phyloP scores from a whole-genome alignment of 2,888 invertebrate species.

The Nomada flava region DNA sequence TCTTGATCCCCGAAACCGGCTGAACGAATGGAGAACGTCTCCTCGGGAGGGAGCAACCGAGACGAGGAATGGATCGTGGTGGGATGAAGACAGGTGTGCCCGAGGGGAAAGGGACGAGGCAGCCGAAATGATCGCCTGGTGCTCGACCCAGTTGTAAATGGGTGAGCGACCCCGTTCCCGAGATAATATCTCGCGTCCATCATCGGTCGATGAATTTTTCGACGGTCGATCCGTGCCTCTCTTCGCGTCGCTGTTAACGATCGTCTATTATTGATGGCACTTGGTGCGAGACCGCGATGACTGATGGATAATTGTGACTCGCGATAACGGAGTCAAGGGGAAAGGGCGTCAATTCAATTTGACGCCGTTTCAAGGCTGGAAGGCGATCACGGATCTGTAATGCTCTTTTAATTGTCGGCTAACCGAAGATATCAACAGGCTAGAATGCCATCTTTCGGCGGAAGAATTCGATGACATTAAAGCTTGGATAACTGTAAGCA shows the following conservation, averaged over 20 bases:
- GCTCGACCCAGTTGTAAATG: slow-evolving; percentile 82
- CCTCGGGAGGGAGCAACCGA: not conserved
- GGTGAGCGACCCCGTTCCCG: slow-evolving; percentile 81
- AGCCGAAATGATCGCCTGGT: slow-evolving; percentile 64
- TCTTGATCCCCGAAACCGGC: slow-evolving; percentile 66
- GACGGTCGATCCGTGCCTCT: slow-evolving; percentile 64
- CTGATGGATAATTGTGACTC: too few relatives aligned
- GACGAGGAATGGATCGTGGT: slow-evolving; percentile 29
- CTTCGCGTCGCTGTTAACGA: slow-evolving; percentile 63
- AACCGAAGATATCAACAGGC: too few relatives aligned
- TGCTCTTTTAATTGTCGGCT: too few relatives aligned
- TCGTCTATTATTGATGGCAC: not conserved
- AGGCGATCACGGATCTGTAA: too few relatives aligned
- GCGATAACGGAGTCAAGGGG: too few relatives aligned
- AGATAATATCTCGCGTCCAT: slow-evolving; percentile 75
- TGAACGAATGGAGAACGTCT: slow-evolving; percentile 33
- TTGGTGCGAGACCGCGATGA: too few relatives aligned
- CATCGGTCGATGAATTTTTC: slow-evolving; percentile 78
- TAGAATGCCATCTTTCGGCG: not conserved
- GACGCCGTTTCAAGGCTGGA: not conserved
- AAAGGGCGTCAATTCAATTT: not conserved
- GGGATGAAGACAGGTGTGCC: slow-evolving; percentile 47
- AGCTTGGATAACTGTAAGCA: slow-evolving; percentile 36
- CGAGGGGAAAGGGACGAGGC: slow-evolving; percentile 39
- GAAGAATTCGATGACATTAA: slow-evolving; percentile 26